These are phyloP conservation scores for Sclerodermus sp. DNA, from an alignment of 2,888 invertebrate species.

Conservation along the genomic window DNA sequence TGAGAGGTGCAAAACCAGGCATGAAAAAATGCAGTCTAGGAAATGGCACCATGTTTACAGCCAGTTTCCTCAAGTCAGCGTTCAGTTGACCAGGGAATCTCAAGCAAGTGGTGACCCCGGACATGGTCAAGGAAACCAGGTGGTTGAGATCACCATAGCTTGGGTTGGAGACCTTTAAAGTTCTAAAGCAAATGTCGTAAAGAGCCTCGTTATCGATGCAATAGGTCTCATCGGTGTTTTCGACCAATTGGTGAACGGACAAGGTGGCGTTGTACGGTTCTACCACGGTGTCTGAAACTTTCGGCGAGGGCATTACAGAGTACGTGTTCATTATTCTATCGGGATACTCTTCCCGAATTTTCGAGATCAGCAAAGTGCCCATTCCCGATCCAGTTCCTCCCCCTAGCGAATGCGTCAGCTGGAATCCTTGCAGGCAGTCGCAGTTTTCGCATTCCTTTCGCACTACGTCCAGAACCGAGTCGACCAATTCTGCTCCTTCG, in stretches of 20 bases:
- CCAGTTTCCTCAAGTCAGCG: constrained; percentile 88
- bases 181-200: constrained; percentile 92
- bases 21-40: constrained; percentile 90
- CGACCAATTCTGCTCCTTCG: constrained; percentile 85
- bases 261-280: constrained; percentile 92
- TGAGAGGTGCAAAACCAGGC: constrained; percentile 80
- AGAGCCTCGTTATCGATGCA: constrained; percentile 93
- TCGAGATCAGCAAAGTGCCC: constrained; percentile 83
- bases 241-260: constrained; percentile 86
- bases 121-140: constrained; percentile 85
- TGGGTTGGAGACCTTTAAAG: constrained; percentile 85
- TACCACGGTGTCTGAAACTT: constrained; percentile 89
- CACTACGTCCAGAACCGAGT: constrained; percentile 82
- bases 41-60: constrained; percentile 96
- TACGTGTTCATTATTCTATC: constrained; percentile 79
- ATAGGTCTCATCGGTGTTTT: constrained; percentile 90
- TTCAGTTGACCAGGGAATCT: constrained; percentile 93
- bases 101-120: constrained; percentile 87
- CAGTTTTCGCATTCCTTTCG: constrained; percentile 88
- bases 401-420: constrained; percentile 80
- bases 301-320: constrained; percentile 79
- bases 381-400: constrained; percentile 78
- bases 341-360: constrained; percentile 88
- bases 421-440: constrained; percentile 88
- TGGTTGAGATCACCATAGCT: constrained; percentile 94